Evolutionary conservation across 2,113 vertebrate genomes (phyloP), one percentile per base, ranked within the genome.

Genomic region (Ursus arctos): DNA sequence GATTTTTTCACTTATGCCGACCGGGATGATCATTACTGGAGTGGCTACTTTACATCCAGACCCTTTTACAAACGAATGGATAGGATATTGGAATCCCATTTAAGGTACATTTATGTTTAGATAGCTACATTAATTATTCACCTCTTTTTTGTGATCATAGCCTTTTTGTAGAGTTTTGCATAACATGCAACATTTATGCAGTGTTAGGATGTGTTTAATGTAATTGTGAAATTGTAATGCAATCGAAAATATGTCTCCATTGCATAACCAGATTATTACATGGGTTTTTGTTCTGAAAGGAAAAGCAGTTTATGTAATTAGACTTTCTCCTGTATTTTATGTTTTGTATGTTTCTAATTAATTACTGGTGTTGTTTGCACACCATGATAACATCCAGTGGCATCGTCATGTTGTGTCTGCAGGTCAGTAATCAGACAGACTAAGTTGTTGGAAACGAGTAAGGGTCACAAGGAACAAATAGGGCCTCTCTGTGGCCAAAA

Each of bases 1-100:
- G 99, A 99, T 98, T 99, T 99, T 98, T 99, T 99, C 98, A 99
- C 99, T 0, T 99, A 99, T 15, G 99, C 99, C 0, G 99, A 99
- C 98, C 99, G 99, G 51, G 99, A 99, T 36, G 99, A 99, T 95
- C 99, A 99, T 97, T 99, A 99, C 94, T 99, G 99, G 99, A 99
- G 99, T 80, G 99, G 99, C 9, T 99, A 99, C 98, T 99, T 99
- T 96, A 99, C 99, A 59, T 99, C 99, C 0, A 99, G 99, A 53
- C 99, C 99, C 0, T 99, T 99, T 95, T 99, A 99, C 97, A 99
- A 99, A 81, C 98, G 99, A 0, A 98, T 99, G 55, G 99, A 99
- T 97, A 98, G 99, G 76, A 97, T 98, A 49, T 94, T 99, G 98
- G 99, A 99, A 96, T 99, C 99, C 4, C 99, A 99, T 49, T 98